A percentile compares a stretch with the other conserved stretches of the same genome.
Evolutionary conservation across 2,113 vertebrate genomes (phyloP).

Genomic region (Potamarius usumacintae): DNA sequence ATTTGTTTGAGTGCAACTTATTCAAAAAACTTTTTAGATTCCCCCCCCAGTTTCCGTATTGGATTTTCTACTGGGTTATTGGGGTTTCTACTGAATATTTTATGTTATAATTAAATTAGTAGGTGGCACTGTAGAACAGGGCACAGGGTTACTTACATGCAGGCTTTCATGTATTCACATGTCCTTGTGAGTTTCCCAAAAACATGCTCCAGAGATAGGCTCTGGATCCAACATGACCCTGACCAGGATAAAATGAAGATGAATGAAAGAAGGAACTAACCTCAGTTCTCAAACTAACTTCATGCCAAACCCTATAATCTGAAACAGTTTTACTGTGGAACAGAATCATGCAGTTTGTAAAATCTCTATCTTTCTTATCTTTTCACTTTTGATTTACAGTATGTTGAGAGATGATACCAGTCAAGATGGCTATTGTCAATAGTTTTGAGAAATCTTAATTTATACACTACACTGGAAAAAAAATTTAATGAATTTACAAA

Average conservation of each 20-base stretch:
- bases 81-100: not conserved
- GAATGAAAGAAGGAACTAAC: not conserved
- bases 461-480: not conserved
- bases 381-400: not conserved
- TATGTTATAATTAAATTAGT: not conserved
- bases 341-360: not conserved
- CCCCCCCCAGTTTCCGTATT: not conserved
- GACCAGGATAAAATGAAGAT: not conserved
- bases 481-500: too few relatives aligned
- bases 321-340: not conserved
- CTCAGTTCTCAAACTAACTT: not conserved
- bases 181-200: not conserved
- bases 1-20: not conserved
- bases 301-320: not conserved
- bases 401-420: not conserved
- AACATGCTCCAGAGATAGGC: not conserved
- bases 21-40: not conserved
- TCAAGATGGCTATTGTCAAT: not conserved
- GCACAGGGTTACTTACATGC: not conserved
- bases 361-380: not conserved
- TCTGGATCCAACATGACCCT: not conserved
- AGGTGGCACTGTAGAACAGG: not conserved
- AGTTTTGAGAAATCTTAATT: not conserved
- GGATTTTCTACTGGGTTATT: not conserved
- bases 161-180: not conserved